Evolutionary conservation across 2,113 vertebrate genomes (phyloP).

Genomic region (Cyphomyrus plagiostoma): DNA sequence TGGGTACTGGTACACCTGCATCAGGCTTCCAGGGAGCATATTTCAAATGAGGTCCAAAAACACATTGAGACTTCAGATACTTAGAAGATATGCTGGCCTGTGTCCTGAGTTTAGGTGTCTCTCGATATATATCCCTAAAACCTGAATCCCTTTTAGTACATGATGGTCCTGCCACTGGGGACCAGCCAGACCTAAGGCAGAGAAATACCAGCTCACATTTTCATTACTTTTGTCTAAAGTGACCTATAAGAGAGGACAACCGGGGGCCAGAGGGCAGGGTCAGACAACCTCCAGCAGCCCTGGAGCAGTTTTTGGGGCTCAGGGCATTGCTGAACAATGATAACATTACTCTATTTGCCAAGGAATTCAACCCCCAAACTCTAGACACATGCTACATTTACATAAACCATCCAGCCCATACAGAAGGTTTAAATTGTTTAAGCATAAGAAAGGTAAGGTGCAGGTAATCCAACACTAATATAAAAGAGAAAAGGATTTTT

Average conservation of each 20-base stretch:
- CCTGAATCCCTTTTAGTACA: neutral
- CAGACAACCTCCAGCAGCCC: neutral
- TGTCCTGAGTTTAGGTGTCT: neutral
- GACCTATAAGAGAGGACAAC: neutral
- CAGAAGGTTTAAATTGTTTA: neutral
- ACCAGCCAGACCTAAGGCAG: neutral
- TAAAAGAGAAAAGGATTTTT: neutral
- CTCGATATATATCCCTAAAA: neutral
- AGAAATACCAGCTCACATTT: neutral
- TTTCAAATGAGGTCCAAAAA: neutral
- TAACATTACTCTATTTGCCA: neutral
- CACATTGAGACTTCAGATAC: neutral
- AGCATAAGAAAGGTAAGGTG: neutral
- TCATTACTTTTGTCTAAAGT: neutral
- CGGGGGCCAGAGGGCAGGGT: neutral
- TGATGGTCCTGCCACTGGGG: neutral
- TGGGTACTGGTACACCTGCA: neutral
- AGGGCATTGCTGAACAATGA: neutral
- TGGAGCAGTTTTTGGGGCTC: neutral
- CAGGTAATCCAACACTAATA: neutral
- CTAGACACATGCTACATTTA: neutral
- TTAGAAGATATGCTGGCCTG: neutral
- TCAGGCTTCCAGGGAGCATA: slow-evolving; percentile 5
- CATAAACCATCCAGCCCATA: neutral
- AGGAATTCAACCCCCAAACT: neutral